Conservation (phyloP, 2,113 vertebrate genomes). For the Arizona elegans region DNA sequence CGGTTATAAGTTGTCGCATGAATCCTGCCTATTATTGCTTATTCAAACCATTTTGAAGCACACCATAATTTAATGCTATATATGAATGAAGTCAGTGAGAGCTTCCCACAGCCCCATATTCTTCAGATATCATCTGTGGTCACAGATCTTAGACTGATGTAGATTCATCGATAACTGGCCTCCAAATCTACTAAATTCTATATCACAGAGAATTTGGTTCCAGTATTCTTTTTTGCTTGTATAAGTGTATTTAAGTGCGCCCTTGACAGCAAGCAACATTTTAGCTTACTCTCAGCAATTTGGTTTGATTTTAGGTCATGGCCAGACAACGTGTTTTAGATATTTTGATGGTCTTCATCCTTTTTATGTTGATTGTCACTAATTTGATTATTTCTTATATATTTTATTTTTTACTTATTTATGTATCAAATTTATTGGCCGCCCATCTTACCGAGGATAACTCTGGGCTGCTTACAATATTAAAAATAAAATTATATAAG, state of each 20-base stretch:
- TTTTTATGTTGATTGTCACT: neutral
- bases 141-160: neutral
- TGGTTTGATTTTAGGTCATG: neutral
- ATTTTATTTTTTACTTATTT: neutral
- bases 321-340: neutral
- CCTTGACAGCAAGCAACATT: neutral
- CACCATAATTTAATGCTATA: neutral
- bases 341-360: neutral
- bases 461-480: neutral
- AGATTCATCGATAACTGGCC: too few relatives aligned
- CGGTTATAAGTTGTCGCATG: neutral
- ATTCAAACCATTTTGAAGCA: neutral
- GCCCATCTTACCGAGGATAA: neutral
- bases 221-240: neutral
- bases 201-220: neutral
- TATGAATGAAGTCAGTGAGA: neutral
- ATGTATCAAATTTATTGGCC: neutral
- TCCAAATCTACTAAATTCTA: neutral
- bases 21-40: neutral
- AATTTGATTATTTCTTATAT: neutral
- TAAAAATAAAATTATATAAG: neutral
- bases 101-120: neutral
- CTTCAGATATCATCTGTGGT: neutral
- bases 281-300: neutral
- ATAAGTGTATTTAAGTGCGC: neutral